Base-by-base conservation (phyloP, 2,797 vertebrate genomes). In the Dromococcyx pavoninus region DNA sequence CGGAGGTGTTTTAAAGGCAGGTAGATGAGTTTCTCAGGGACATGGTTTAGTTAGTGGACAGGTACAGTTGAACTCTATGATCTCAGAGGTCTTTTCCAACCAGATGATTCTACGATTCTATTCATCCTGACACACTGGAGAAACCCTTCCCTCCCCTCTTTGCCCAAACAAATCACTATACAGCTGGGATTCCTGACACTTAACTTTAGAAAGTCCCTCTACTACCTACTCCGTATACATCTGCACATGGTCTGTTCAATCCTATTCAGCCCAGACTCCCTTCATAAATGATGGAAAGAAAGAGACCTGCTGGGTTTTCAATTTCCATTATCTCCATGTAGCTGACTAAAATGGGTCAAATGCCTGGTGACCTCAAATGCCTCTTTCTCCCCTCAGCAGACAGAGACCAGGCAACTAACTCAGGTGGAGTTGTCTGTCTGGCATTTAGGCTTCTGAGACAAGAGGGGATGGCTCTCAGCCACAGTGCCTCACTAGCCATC, bases 241-340 rank as follows among this genome's bases (percentile, higher is more conserved):
- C 77, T 33, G 10, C 39, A 24, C 18, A 65, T 9, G 72, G 48
- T 54, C 73, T 86, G 4, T 30, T 88, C 57, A 88, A 41, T 41
- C 14, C 39, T 48, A 48, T 24, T 48, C 46, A 24, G 23, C 53
- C 75, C 43, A 23, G 32, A 37, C n/a, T 77, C 66, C 23, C 43
- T 88, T 23, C 76, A 71, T 18, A 54, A 75, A 39, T 0, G 16
- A 32, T 57, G 86, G 61, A 82, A 57, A 89, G 74, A 92, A 65
- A 70, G 46, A 88, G 54, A 86, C 57, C 62, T 93, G 86, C 80
- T 90, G 93, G 54, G 50, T 46, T 93, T 94, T 86, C 83, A 62
- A 1, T 61, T 83, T 65, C 83, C 58, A 61, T 88, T 86, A n/a
- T 91, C 33, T 10, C 73, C 46, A 11, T 14, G 33, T 48, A 4